Evolutionary conservation across 2,888 invertebrate genomes (phyloP).

Genomic region (Galeopsomyia nigrocyanea): DNA sequence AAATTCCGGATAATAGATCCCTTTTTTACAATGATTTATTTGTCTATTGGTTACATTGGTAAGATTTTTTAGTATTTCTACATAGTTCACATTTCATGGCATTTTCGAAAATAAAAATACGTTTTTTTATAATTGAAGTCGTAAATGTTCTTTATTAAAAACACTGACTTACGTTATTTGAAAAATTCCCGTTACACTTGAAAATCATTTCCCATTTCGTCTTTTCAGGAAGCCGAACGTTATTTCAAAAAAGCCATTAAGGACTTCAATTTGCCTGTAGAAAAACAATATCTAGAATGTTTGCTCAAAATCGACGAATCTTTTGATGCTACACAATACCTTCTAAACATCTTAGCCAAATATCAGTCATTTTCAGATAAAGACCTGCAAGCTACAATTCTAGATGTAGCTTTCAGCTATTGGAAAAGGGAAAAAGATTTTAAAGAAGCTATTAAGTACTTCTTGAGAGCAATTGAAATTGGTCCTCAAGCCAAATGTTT

Average conservation of each 20-base stretch:
- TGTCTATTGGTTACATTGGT: no score
- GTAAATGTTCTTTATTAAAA: no score
- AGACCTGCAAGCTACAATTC: constrained; percentile 6
- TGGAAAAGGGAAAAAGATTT: constrained; percentile 8
- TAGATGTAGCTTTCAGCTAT: constrained; percentile 22
- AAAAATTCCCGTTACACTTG: no score
- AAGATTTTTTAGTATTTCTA: no score
- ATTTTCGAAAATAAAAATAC: no score
- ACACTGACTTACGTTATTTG: no score
- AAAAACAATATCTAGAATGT: constrained; percentile 17
- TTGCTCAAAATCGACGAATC: background rate
- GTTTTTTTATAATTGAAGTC: no score
- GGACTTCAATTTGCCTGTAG: constrained; percentile 16
- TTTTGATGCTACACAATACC: constrained; percentile 13
- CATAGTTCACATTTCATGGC: no score
- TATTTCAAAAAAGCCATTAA: constrained; percentile 30
- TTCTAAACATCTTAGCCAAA: constrained; percentile 11
- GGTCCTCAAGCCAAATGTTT: constrained; percentile 13
- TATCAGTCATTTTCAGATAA: constrained; percentile 21
- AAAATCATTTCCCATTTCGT: background rate
- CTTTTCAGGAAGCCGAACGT: constrained; percentile 24
- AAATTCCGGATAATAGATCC: no score
- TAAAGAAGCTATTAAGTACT: constrained; percentile 17
- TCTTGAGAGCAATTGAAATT: constrained; percentile 21
- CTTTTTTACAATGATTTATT: no score